Evolutionary conservation across 2,797 vertebrate genomes (phyloP), one percentile per base, ranked within the genome.

Genomic region (Echeneis naucrates): DNA sequence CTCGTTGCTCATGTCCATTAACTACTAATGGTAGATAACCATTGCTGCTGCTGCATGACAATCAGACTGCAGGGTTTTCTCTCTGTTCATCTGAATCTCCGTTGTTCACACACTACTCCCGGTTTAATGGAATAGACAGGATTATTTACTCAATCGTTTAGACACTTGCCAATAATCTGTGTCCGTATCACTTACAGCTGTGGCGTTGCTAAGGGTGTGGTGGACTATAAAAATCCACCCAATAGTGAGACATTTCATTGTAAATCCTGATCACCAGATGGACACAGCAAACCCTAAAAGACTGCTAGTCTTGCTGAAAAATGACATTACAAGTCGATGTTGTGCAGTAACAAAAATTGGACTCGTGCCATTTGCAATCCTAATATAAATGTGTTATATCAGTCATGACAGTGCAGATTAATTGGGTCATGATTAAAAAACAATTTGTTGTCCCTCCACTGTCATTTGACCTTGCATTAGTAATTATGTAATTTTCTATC

Each of bases 1-100:
- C 59, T 67, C 69, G 44, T 72, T 77, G 68, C 65, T 78, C 52
- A 40, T 33, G 42, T 74, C 60, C 64, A 75, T 82, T 82, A 76
- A 42, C 52, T 73, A 17, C 54, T 74, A 65, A 73, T 63, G 35
- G 70, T 21, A 17, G 61, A 70, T 32, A 50, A 75, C 44, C 68
- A 72, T 62, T 1, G 6, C 40, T 47, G 6, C 40, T 47, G 38
- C 40, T 67, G 58, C n/a, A n/a, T 63, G 38, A 32, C 47, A 37
- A 63, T 68, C 54, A 30, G 62, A 72, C 26, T 50, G 23, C 68
- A 52, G 45, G 33, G 42, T 74, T 48, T 26, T 57, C 63, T 52
- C 37, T n/a, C 7, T 16, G 53, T 26, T 21, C 50, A n/a, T 74
- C 13, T 56, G 19, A 71, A 67, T 37, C 48, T 44, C 60, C 0